Evolutionary conservation across 1,140 invertebrate genomes (phyloP), one percentile per base, ranked within the genome.

Genomic region (Mylabris phalerata): DNA sequence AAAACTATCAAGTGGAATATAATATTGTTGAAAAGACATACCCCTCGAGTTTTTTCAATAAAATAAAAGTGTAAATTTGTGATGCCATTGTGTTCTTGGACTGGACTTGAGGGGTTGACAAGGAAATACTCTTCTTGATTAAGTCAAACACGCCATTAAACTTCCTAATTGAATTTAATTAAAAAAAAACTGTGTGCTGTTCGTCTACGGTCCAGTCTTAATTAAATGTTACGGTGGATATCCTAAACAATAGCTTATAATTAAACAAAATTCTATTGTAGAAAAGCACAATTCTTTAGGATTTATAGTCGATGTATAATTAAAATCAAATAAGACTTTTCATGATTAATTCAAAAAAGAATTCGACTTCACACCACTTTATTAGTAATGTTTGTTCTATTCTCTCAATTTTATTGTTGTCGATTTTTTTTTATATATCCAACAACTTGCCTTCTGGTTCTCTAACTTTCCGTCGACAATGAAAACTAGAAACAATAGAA

Each of bases 141-240:
- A 59, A 55, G 52, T 55, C 44, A 55, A 59, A 59, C 57, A 55
- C 57, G 55, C 57, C 57, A 59, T 59, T 59, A 59, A 59, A 59
- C 57, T 59, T 59, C 46, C 57, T 59, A 52, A 59, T 59, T 59
- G 57, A 59, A 59, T 59, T 59, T 59, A 59, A 59, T 59, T 59
- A 48, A 54, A 59, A 59, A 55, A 50, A 59, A 55, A 50, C 50
- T 32, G 39, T 47, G 47, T 55, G 44, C 52, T 46, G 25, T 55
- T 55, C 45, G 52, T 46, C 51, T 55, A 55, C 57, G 32, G 41
- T 59, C 43, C 57, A 32, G 50, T 59, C 57, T 59, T 59, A 59
- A 59, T 59, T 59, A 59, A 59, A 59, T 59, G 57, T 59, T 54
- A 59, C 57, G 38, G 57, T 52, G 26, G 44, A 54, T 59, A 25